Evolutionary conservation across 2,113 vertebrate species (phyloP).

Genomic region (Neotoma lepida): DNA sequence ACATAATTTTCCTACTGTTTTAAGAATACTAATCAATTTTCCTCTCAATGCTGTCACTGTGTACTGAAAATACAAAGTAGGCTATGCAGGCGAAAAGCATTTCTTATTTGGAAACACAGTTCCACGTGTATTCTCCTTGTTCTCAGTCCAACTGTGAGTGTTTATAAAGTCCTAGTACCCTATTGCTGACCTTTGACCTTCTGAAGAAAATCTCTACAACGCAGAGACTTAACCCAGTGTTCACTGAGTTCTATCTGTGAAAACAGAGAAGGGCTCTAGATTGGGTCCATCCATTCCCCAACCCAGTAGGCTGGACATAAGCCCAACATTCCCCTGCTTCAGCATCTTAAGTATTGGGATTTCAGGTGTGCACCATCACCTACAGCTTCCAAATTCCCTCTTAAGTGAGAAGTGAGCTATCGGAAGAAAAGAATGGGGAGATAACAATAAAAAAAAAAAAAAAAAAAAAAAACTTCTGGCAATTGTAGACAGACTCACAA

Average conservation of each 20-base stretch:
- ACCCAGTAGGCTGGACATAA: background rate
- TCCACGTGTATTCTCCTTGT: constrained; percentile 47
- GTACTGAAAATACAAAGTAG: constrained; percentile 39
- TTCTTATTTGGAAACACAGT: constrained; percentile 41
- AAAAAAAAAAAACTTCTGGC: background rate
- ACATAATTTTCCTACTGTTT: constrained; percentile 66
- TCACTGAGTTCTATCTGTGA: background rate
- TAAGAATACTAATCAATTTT: constrained; percentile 70
- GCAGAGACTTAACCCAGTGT: background rate
- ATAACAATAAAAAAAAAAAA: background rate
- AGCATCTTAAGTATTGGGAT: background rate
- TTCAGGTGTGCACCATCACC: background rate
- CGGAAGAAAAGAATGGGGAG: background rate
- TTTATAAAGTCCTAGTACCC: constrained; percentile 31
- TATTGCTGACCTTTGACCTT: constrained; percentile 30
- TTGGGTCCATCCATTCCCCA: background rate
- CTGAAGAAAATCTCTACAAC: constrained; percentile 20
- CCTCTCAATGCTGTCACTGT: constrained; percentile 27
- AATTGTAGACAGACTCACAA: background rate
- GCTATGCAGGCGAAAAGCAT: background rate
- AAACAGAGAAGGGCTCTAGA: background rate
- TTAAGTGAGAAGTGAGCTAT: constrained; percentile 8
- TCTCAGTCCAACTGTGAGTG: constrained; percentile 2
- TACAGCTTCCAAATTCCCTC: background rate
- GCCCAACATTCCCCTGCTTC: background rate